These are phyloP conservation scores for Sphaerolaimus hirsutus DNA, from an alignment of 2,888 invertebrate genomes.

Conservation along the genomic window DNA sequence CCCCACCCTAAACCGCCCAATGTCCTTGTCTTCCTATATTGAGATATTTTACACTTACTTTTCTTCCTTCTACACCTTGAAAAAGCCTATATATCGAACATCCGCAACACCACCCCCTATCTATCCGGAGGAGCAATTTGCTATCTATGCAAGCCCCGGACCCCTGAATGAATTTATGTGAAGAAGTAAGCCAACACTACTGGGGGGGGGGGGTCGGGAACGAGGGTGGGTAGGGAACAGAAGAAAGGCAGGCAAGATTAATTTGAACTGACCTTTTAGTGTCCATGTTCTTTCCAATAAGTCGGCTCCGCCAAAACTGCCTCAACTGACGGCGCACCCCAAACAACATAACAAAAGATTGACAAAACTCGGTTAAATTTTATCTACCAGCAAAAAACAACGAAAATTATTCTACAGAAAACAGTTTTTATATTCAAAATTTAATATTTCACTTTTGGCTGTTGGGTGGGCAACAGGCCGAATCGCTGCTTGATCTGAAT, in stretches of 20 bases:
- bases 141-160: neutral
- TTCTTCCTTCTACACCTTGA: too few relatives aligned
- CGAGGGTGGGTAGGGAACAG: too few relatives aligned
- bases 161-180: neutral
- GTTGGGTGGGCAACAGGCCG: slow-evolving; percentile 58
- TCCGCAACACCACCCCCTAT: neutral
- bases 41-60: too few relatives aligned
- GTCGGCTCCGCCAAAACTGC: neutral
- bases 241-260: too few relatives aligned
- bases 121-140: neutral
- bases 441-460: slow-evolving; percentile 32
- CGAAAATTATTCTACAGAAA: neutral
- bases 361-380: neutral
- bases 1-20: too few relatives aligned
- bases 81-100: too few relatives aligned
- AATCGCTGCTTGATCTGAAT: slow-evolving; percentile 69
- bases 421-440: neutral
- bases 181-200: neutral
- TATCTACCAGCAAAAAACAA: neutral
- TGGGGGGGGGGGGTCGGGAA: too few relatives aligned
- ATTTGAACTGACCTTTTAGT: too few relatives aligned
- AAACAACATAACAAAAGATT: neutral
- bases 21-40: too few relatives aligned
- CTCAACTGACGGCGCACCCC: neutral
- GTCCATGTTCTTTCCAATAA: too few relatives aligned